Evolutionary conservation across 2,797 vertebrate genomes (phyloP).

Genomic region (Semaprochilodus insignis): DNA sequence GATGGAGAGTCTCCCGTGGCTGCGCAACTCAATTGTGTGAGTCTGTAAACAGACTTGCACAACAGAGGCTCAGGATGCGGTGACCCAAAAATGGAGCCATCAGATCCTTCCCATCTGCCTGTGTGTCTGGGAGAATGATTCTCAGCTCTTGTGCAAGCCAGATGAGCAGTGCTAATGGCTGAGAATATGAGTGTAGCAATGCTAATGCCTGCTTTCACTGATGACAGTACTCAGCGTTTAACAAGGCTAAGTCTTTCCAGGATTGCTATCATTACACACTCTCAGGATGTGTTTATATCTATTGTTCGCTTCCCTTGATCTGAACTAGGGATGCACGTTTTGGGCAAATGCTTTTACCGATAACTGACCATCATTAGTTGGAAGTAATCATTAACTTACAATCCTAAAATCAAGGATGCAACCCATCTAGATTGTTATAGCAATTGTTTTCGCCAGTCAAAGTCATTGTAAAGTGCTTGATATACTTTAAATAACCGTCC

Average conservation of each 20-base stretch:
- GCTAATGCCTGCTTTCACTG: background rate
- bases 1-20: slow-evolving; percentile 11
- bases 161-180: background rate
- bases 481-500: no score
- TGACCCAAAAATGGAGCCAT: slow-evolving; percentile 23
- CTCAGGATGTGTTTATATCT: no score
- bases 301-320: no score
- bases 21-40: background rate
- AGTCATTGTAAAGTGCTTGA: no score
- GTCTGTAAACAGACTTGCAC: slow-evolving; percentile 21
- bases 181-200: background rate
- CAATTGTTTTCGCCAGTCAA: no score
- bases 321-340: no score
- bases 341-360: no score
- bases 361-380: no score
- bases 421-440: no score
- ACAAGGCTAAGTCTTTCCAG: background rate
- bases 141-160: background rate
- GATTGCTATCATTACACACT: background rate
- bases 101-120: background rate
- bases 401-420: no score
- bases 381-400: no score
- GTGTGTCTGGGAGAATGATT: background rate
- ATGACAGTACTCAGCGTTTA: background rate
- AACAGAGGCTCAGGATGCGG: background rate